These are phyloP conservation scores for Tetranychus piercei DNA, from an alignment of 2,888 invertebrate species.

Conservation along the genomic window DNA sequence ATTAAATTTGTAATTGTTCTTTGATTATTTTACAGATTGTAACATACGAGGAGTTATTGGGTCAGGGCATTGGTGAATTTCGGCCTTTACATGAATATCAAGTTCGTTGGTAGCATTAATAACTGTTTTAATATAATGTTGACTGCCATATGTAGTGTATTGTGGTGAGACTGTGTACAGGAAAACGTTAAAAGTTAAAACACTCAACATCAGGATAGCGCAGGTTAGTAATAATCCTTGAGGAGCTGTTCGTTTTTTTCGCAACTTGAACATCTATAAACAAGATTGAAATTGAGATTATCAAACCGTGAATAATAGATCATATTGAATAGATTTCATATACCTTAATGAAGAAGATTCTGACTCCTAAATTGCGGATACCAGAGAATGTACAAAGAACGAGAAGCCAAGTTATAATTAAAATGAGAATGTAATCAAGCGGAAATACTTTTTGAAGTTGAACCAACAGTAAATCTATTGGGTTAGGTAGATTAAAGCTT, in stretches of 20 bases:
- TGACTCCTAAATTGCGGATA: conserved; percentile 33
- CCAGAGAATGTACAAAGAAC: conserved; percentile 34
- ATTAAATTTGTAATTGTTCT: too few relatives aligned
- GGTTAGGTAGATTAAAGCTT: conserved; percentile 32
- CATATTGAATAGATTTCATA: conserved; percentile 18
- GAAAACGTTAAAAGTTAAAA: conserved; percentile 34
- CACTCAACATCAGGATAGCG: conserved; percentile 34
- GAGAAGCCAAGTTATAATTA: conserved; percentile 32
- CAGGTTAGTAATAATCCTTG: conserved; percentile 34
- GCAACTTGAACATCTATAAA: conserved; percentile 34
- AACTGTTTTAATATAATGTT: conserved; percentile 29
- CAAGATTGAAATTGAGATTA: conserved; percentile 9
- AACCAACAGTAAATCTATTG: conserved; percentile 33
- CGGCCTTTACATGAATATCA: conserved; percentile 11
- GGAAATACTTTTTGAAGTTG: conserved; percentile 34
- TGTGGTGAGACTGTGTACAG: conserved; percentile 34
- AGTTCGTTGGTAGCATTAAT: not conserved
- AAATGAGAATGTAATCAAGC: conserved; percentile 34
- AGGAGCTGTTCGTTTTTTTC: conserved; percentile 32
- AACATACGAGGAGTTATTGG: not conserved
- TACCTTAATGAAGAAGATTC: conserved; percentile 34
- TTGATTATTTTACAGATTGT: too few relatives aligned
- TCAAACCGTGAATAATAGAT: not conserved
- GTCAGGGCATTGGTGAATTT: not conserved
- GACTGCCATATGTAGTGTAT: conserved; percentile 35